phyloP scores from a whole-genome alignment of 2,797 vertebrate genomes.

The Margarornis squamiger region DNA sequence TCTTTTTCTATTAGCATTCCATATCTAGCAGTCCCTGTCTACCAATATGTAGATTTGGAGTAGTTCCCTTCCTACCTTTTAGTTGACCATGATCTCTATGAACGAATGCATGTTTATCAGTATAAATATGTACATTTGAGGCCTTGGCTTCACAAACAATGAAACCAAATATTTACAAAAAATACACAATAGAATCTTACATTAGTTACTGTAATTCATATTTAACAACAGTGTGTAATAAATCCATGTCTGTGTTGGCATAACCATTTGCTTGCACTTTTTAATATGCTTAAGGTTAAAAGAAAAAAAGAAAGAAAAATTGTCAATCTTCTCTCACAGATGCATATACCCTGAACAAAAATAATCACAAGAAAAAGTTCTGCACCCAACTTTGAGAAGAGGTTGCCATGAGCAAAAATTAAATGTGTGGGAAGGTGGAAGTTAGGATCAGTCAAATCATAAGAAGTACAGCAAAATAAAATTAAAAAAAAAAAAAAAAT shows the following conservation, averaged over 20 bases:
- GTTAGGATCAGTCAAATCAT: background rate
- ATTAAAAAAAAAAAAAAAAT: background rate
- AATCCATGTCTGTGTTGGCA: background rate
- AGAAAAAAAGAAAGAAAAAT: background rate
- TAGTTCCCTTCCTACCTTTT: background rate
- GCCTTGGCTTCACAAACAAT: conserved; percentile 18
- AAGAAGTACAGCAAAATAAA: background rate
- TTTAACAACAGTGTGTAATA: background rate
- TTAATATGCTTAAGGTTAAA: background rate
- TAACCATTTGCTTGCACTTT: background rate
- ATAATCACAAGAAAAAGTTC: background rate
- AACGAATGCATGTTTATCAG: background rate
- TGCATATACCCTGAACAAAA: background rate
- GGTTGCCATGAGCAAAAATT: background rate
- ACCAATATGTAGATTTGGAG: background rate
- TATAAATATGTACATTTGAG: conserved; percentile 47
- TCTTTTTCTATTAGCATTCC: background rate
- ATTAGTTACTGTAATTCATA: background rate
- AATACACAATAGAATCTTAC: background rate
- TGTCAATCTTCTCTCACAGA: background rate
- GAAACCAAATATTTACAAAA: conserved; percentile 40
- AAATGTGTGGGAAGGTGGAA: background rate
- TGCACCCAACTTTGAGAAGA: background rate
- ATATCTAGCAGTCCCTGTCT: background rate
- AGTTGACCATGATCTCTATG: background rate